These are phyloP conservation scores for Tethya wilhelma DNA, from an alignment of 37 sponge, comb jelly and placozoan genomes.

Conservation along the genomic window DNA sequence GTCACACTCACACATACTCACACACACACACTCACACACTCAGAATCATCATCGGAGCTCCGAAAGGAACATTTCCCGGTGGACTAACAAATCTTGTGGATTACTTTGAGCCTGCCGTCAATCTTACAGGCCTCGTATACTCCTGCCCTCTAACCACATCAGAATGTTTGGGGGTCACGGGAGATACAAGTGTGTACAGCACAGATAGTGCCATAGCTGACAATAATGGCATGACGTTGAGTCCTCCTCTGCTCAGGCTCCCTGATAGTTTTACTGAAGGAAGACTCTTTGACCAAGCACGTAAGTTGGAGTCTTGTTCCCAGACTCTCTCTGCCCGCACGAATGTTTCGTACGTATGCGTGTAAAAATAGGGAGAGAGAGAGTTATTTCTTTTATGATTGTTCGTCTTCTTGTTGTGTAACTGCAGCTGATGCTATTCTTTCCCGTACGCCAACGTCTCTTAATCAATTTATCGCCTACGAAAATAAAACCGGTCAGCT, in stretches of 20 bases:
- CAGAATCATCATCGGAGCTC: constrained; percentile 53
- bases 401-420: background rate
- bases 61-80: constrained; percentile 43
- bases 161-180: constrained; percentile 21
- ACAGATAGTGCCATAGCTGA: background rate
- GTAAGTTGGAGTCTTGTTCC: constrained; percentile 5
- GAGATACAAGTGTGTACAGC: background rate
- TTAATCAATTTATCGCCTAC: background rate
- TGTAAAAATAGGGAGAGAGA: background rate
- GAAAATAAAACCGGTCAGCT: constrained; percentile 13
- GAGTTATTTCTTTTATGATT: background rate
- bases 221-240: background rate
- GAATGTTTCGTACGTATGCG: background rate
- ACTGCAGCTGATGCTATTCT: constrained; percentile 1
- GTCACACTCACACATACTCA: no score
- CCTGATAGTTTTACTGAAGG: background rate
- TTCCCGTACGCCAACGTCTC: background rate
- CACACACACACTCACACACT: no score
- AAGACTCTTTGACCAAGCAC: constrained; percentile 34
- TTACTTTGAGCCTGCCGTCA: background rate
- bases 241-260: background rate
- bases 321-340: background rate
- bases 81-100: constrained; percentile 17
- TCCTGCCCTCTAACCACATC: constrained; percentile 16
- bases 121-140: constrained; percentile 46